A percentile compares a stretch with the other conserved stretches of the same genome.
These are phyloP conservation scores for Cardinalis cardinalis DNA, from an alignment of 2,113 vertebrate species.

Conservation along the genomic window DNA sequence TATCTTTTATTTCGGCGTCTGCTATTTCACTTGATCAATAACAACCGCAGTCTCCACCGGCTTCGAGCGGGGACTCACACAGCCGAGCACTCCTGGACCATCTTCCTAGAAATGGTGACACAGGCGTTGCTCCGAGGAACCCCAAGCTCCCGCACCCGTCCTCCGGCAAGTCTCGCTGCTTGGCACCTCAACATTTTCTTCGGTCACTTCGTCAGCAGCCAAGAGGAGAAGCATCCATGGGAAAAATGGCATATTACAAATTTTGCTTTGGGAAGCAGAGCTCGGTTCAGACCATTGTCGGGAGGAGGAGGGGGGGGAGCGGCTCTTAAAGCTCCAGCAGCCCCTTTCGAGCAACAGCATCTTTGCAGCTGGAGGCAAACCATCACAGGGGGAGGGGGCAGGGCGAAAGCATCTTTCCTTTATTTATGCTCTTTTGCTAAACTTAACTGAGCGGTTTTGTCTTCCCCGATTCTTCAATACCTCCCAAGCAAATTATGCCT, in stretches of 20 bases:
- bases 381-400: background rate
- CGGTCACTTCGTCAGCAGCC: slow-evolving; percentile 70
- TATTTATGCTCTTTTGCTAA: slow-evolving; percentile 23
- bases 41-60: slow-evolving; percentile 79
- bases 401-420: background rate
- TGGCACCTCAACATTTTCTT: slow-evolving; percentile 72
- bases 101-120: slow-evolving; percentile 65
- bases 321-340: slow-evolving; percentile 89
- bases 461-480: background rate
- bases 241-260: slow-evolving; percentile 94
- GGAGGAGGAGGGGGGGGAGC: slow-evolving; percentile 72
- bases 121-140: slow-evolving; percentile 57
- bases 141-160: slow-evolving; percentile 40
- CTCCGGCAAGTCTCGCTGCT: slow-evolving; percentile 51
- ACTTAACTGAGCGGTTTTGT: background rate
- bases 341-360: slow-evolving; percentile 58
- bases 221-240: slow-evolving; percentile 75
- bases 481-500: background rate
- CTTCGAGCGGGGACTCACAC: slow-evolving; percentile 68
- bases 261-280: slow-evolving; percentile 89
- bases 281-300: slow-evolving; percentile 91
- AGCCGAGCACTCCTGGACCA: slow-evolving; percentile 70
- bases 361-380: slow-evolving; percentile 39
- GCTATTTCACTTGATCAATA: slow-evolving; percentile 78
- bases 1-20: slow-evolving; percentile 66